Conservation (phyloP, 2,113 vertebrate species). For the Halcyon malimbica region DNA sequence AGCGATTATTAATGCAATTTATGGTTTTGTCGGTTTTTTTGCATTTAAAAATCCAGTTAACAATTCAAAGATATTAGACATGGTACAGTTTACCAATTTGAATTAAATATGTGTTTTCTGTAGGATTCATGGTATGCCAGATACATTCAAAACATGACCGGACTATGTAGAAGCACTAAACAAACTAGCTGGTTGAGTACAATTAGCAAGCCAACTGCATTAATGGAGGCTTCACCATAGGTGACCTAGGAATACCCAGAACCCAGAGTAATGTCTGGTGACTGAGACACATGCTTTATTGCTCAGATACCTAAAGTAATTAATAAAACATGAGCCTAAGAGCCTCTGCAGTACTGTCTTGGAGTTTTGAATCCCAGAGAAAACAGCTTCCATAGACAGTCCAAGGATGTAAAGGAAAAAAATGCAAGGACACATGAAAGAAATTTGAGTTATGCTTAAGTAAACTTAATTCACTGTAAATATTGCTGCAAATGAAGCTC, state of each 20-base stretch:
- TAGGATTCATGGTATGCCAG: neutral
- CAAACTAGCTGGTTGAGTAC: neutral
- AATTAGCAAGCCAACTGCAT: neutral
- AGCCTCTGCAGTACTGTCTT: neutral
- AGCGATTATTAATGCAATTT: neutral
- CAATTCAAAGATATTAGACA: neutral
- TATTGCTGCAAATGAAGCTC: neutral
- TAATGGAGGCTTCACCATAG: neutral
- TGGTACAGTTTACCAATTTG: neutral
- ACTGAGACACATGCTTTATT: neutral
- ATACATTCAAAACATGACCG: neutral
- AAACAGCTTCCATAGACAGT: neutral
- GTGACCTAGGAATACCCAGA: neutral
- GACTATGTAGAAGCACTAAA: neutral
- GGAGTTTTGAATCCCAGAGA: neutral
- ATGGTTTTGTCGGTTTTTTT: neutral
- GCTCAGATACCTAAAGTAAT: neutral
- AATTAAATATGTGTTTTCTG: neutral
- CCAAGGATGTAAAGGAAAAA: neutral
- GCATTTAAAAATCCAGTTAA: neutral
- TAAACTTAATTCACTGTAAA: neutral
- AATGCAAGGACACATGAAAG: neutral
- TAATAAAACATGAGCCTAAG: neutral
- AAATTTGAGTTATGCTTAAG: neutral
- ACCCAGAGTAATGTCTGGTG: neutral